phyloP scores from a whole-genome alignment of 2,113 vertebrate species.

The Rhizomys pruinosus region DNA sequence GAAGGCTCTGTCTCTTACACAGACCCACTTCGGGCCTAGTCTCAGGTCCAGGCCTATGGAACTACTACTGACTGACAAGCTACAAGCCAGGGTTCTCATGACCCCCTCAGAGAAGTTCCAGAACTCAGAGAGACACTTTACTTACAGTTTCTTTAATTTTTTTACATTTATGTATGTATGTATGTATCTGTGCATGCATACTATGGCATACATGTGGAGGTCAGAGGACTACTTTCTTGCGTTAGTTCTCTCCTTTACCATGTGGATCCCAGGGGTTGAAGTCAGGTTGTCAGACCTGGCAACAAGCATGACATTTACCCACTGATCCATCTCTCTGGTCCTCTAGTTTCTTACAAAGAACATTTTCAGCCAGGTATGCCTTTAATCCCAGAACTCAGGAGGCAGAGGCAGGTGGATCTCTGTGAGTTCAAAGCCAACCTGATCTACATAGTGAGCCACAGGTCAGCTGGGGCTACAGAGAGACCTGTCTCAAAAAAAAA shows the following conservation, averaged over 20 bases:
- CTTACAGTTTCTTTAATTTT: neutral
- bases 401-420: too few species aligned
- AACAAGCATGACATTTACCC: neutral
- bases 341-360: neutral
- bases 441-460: too few species aligned
- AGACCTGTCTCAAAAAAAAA: too few species aligned
- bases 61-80: neutral
- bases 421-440: too few species aligned
- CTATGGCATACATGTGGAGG: too few species aligned
- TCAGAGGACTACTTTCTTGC: neutral
- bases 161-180: neutral
- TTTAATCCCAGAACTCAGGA: too few species aligned
- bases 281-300: neutral
- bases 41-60: neutral
- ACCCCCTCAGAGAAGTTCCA: neutral
- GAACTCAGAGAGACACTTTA: neutral
- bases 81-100: neutral
- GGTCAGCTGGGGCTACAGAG: too few species aligned
- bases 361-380: too few species aligned
- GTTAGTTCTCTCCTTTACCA: neutral
- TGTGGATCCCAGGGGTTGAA: neutral
- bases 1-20: neutral
- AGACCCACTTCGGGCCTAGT: neutral
- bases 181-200: too few species aligned
- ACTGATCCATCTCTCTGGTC: neutral